Evolutionary conservation across 2,797 vertebrate genomes (phyloP).

Genomic region (Myoxocephalus aenaeus): DNA sequence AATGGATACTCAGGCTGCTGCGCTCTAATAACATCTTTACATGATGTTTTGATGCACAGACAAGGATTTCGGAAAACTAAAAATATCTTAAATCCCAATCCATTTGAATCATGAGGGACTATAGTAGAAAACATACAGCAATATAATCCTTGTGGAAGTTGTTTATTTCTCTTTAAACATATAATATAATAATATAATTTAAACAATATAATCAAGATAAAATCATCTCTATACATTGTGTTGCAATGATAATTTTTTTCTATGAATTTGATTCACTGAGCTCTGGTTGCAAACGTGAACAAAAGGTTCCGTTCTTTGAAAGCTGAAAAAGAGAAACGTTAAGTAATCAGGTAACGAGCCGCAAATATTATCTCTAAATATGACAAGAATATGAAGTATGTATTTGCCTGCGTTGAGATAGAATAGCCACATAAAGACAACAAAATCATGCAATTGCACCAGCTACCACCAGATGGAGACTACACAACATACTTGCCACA

Average conservation of each 20-base stretch:
- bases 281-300: not conserved
- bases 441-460: constrained; percentile 7
- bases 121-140: not conserved
- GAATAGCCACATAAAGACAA: not conserved
- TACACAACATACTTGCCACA: constrained; percentile 31
- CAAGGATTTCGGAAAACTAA: constrained; percentile 9
- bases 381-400: not conserved
- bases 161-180: not conserved
- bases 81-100: constrained; percentile 21
- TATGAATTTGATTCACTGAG: not conserved
- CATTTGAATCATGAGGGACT: not conserved
- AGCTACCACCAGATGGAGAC: constrained; percentile 78
- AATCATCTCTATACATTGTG: not conserved
- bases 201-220: not conserved
- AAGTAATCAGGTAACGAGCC: not conserved
- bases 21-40: constrained; percentile 47
- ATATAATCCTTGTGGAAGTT: not conserved
- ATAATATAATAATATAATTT: too few species aligned
- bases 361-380: not conserved
- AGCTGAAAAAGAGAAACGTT: not conserved
- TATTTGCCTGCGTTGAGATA: not conserved
- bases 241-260: not conserved
- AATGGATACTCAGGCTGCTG: constrained; percentile 56
- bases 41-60: constrained; percentile 39
- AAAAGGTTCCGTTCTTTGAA: not conserved